phyloP scores from a whole-genome alignment of 2,797 vertebrate genomes.

The Eidolon dupreanum region DNA sequence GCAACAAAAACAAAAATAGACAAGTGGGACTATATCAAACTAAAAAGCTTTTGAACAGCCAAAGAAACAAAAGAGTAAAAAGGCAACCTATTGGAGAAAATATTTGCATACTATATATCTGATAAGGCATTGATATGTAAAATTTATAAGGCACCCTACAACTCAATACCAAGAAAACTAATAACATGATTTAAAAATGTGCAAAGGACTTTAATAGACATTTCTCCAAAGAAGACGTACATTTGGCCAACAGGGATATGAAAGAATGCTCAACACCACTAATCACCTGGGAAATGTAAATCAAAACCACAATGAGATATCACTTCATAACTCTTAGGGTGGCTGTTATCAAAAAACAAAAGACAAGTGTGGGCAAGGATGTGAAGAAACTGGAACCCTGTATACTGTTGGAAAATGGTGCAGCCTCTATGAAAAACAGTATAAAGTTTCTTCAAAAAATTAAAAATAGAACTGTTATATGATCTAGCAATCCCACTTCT shows the following conservation, averaged over 20 bases:
- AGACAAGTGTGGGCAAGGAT: background rate
- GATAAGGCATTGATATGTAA: background rate
- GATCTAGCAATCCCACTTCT: background rate
- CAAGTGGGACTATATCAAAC: background rate
- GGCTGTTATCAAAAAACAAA: background rate
- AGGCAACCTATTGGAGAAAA: background rate
- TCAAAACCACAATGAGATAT: background rate
- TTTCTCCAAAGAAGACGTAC: background rate
- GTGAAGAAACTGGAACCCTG: background rate
- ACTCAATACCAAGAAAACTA: background rate
- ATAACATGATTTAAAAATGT: background rate
- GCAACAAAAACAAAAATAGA: background rate
- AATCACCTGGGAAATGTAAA: background rate
- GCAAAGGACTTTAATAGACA: background rate
- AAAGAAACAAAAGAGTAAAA: background rate
- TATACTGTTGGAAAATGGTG: background rate
- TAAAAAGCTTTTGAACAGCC: background rate
- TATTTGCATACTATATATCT: background rate
- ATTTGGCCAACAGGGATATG: background rate
- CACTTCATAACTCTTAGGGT: background rate
- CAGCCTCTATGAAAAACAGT: background rate
- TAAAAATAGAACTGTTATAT: background rate
- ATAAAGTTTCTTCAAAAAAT: background rate
- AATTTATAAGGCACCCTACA: background rate
- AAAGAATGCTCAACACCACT: background rate